Percentiles rank a stretch among this genome's conserved stretches.
phyloP scores from a whole-genome alignment of 2,888 invertebrate genomes.

The Nomada ferruginata region DNA sequence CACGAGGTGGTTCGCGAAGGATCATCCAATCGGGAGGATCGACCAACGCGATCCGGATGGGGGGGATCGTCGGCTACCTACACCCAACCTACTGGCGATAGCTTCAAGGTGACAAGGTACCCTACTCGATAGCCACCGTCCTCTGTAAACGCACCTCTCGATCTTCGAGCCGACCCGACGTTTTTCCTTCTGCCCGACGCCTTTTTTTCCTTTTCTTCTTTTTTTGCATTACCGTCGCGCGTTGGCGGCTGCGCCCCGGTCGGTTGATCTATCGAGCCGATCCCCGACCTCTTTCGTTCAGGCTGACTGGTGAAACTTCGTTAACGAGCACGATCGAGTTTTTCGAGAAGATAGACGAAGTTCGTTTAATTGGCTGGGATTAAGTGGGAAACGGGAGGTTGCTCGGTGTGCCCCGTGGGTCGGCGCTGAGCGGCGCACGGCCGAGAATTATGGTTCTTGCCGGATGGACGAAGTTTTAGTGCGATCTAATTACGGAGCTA shows the following conservation, averaged over 20 bases:
- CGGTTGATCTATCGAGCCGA: constrained; percentile 1
- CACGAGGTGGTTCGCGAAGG: constrained; percentile 49
- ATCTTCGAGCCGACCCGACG: constrained; percentile 39
- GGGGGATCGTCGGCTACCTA: constrained; percentile 68
- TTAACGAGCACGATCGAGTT: constrained; percentile 26
- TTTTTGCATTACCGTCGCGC: constrained; percentile 1
- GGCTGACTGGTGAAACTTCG: background rate
- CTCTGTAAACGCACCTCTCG: constrained; percentile 60
- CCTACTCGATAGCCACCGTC: constrained; percentile 46
- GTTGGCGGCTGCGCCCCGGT: constrained; percentile 25
- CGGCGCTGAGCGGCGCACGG: background rate
- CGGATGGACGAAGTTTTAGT: background rate
- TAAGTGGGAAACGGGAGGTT: background rate
- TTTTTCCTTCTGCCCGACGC: constrained; percentile 14
- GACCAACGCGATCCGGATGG: constrained; percentile 50
- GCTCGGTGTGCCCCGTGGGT: background rate
- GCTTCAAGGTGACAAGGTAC: constrained; percentile 72
- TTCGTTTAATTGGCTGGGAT: constrained; percentile 11
- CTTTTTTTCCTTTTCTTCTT: background rate
- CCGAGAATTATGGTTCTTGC: constrained; percentile 3
- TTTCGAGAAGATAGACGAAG: constrained; percentile 10
- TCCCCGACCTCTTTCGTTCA: constrained; percentile 11
- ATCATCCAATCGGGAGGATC: constrained; percentile 69
- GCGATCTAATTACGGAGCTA: background rate
- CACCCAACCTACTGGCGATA: constrained; percentile 67